Conservation (phyloP, 2,797 vertebrate species). For the Gymnoscopelus braueri region DNA sequence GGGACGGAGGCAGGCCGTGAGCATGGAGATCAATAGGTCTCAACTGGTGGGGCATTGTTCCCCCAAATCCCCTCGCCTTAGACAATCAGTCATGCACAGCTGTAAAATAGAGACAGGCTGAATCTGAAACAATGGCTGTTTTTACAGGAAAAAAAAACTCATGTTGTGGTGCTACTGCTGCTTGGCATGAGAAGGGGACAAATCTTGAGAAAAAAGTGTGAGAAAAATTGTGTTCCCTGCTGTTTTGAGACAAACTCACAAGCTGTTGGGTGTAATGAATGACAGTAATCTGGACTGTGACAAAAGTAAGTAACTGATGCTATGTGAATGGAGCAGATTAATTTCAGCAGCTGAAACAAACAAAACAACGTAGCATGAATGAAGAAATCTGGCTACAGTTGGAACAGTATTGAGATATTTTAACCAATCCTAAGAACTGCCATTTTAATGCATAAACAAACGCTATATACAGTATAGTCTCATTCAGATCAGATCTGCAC, state of each 20-base stretch:
- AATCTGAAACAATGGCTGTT: slow-evolving; percentile 63
- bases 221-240: slow-evolving; percentile 52
- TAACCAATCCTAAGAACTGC: no score
- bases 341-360: slow-evolving; percentile 53
- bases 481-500: no score
- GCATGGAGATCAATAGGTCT: slow-evolving; percentile 67
- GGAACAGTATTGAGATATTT: no score
- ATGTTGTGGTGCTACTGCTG: slow-evolving; percentile 20
- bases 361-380: slow-evolving; percentile 9
- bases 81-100: slow-evolving; percentile 82
- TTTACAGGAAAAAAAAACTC: slow-evolving; percentile 37
- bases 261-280: slow-evolving; percentile 56
- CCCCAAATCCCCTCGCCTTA: slow-evolving; percentile 61
- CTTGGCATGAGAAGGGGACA: neutral
- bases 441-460: no score
- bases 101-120: slow-evolving; percentile 67
- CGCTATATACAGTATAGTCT: no score
- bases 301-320: slow-evolving; percentile 37
- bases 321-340: slow-evolving; percentile 37
- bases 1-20: slow-evolving; percentile 64
- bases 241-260: slow-evolving; percentile 41
- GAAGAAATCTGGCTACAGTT: neutral
- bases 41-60: slow-evolving; percentile 68
- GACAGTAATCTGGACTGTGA: slow-evolving; percentile 11
- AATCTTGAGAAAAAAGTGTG: slow-evolving; percentile 68